Evolutionary conservation across 2,888 invertebrate genomes (phyloP).

Genomic region (Microchrysa polita): DNA sequence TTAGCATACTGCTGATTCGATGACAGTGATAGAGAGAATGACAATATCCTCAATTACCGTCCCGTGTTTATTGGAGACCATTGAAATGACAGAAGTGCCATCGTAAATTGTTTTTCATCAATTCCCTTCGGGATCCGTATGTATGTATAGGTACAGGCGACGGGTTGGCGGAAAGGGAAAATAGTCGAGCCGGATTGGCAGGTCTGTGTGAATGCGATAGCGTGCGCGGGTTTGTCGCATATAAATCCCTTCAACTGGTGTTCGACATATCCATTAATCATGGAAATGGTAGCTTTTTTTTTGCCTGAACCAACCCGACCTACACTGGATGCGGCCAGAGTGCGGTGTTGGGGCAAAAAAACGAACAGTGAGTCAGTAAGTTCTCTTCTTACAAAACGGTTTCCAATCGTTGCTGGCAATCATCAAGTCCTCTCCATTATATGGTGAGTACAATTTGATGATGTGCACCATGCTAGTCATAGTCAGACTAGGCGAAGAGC

Average conservation of each 20-base stretch:
- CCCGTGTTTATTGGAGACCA: constrained; percentile 44
- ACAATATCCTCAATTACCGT: constrained; percentile 44
- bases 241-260: constrained; percentile 44
- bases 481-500: neutral
- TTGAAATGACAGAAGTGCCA: constrained; percentile 43
- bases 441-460: constrained; percentile 27
- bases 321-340: neutral
- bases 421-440: constrained; percentile 29
- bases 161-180: too few species aligned
- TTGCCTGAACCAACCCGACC: too few species aligned
- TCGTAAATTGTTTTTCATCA: constrained; percentile 43
- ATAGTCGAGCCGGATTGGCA: neutral
- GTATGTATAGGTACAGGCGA: too few species aligned
- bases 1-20: constrained; percentile 22
- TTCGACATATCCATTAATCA: constrained; percentile 44
- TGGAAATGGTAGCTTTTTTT: constrained; percentile 33
- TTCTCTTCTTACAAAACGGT: neutral
- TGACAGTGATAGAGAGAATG: constrained; percentile 42
- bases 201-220: neutral
- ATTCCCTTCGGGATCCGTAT: constrained; percentile 15
- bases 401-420: neutral
- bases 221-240: constrained; percentile 11
- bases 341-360: constrained; percentile 5
- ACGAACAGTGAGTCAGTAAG: neutral
- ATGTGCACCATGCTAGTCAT: constrained; percentile 22